phyloP scores from a whole-genome alignment of 1,140 invertebrate genomes.

The Manduca sexta region DNA sequence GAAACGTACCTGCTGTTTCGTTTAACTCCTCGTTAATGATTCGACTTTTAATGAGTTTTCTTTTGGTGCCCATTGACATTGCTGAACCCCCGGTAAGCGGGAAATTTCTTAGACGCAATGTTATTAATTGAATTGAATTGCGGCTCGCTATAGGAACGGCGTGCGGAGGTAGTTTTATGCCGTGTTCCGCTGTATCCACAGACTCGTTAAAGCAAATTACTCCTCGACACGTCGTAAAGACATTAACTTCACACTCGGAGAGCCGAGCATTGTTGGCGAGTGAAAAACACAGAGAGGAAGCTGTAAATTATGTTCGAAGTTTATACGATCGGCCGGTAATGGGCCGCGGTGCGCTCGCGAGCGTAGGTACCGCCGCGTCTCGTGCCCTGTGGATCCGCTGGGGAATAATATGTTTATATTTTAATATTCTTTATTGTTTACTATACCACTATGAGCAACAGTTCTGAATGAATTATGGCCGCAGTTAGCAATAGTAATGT shows the following conservation, averaged over 20 bases:
- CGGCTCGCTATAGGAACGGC: conserved; percentile 7
- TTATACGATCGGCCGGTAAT: conserved; percentile 61
- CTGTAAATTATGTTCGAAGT: conserved; percentile 67
- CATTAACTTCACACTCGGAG: conserved; percentile 40
- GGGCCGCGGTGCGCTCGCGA: conserved; percentile 29
- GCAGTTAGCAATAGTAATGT: too few species aligned
- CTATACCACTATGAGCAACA: too few species aligned
- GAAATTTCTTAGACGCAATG: neutral
- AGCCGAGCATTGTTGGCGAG: conserved; percentile 49
- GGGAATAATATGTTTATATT: too few species aligned
- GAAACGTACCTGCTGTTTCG: conserved; percentile 38
- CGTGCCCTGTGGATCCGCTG: too few species aligned
- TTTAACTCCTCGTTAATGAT: conserved; percentile 30
- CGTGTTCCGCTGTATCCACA: conserved; percentile 11
- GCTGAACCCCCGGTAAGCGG: conserved; percentile 3
- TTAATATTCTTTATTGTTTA: too few species aligned
- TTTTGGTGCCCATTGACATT: conserved; percentile 9
- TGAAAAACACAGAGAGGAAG: conserved; percentile 65
- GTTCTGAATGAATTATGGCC: too few species aligned
- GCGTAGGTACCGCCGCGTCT: conserved; percentile 17
- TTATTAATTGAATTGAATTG: conserved; percentile 2
- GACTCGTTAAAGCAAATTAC: conserved; percentile 44
- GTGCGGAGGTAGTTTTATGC: conserved; percentile 4
- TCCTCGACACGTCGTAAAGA: conserved; percentile 51
- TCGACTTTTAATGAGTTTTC: conserved; percentile 38